Conservation (phyloP, 2,888 invertebrate genomes). For the Dorcus parallelipipedus region DNA sequence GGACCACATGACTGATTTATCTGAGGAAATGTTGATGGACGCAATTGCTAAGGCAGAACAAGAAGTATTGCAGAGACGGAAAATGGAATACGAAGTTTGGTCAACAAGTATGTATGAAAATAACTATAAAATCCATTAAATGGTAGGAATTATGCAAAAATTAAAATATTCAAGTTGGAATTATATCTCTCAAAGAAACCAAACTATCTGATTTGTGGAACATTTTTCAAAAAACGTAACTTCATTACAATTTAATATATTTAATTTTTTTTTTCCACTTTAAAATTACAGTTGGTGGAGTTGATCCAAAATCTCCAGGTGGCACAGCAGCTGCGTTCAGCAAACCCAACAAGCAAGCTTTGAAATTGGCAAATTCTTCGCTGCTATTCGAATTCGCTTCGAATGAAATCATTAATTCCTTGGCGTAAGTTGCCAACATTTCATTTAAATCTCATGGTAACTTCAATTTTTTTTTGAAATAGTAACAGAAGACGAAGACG, state of each 20-base stretch:
- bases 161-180: too few relatives aligned
- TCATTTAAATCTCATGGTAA: neutral
- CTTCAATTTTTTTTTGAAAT: slow-evolving; percentile 24
- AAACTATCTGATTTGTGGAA: too few relatives aligned
- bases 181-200: too few relatives aligned
- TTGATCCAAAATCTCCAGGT: slow-evolving; percentile 80
- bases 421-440: slow-evolving; percentile 39
- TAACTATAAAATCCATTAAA: too few relatives aligned
- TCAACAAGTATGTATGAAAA: slow-evolving; percentile 58
- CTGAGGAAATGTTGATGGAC: slow-evolving; percentile 67
- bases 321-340: slow-evolving; percentile 89
- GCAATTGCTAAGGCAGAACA: slow-evolving; percentile 78
- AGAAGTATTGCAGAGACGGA: slow-evolving; percentile 70
- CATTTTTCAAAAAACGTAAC: too few relatives aligned
- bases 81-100: slow-evolving; percentile 81
- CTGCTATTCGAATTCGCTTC: slow-evolving; percentile 83
- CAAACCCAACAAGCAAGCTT: slow-evolving; percentile 80
- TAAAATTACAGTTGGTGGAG: slow-evolving; percentile 63
- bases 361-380: slow-evolving; percentile 81
- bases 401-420: slow-evolving; percentile 74
- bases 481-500: slow-evolving; percentile 63
- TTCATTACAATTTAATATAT: too few relatives aligned
- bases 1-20: slow-evolving; percentile 63
- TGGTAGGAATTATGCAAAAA: neutral
- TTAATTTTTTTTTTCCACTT: neutral